These are phyloP conservation scores for Eriocheir sinensis DNA, from an alignment of 1,140 invertebrate genomes.

Conservation along the genomic window DNA sequence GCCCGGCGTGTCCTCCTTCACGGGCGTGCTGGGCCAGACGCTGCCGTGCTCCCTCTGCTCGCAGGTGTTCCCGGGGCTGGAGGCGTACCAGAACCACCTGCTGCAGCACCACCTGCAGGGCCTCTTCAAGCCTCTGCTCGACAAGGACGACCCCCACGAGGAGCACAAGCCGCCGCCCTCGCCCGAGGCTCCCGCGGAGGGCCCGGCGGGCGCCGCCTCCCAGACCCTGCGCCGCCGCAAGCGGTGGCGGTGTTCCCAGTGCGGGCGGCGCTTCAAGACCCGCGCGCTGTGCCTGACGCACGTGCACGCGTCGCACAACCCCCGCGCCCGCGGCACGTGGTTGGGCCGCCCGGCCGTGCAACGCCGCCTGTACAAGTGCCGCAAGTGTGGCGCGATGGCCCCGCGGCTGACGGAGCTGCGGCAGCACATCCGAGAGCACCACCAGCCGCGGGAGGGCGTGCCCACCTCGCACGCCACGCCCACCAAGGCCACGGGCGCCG, in stretches of 20 bases:
- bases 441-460: constrained; percentile 78
- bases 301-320: constrained; percentile 81
- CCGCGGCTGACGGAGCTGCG: constrained; percentile 86
- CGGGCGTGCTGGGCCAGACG: constrained; percentile 66
- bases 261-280: constrained; percentile 82
- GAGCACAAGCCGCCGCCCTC: constrained; percentile 28
- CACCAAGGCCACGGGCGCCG: constrained; percentile 80
- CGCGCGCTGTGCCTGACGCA: constrained; percentile 81
- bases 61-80: constrained; percentile 84
- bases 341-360: constrained; percentile 63
- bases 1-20: constrained; percentile 57
- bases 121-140: constrained; percentile 81
- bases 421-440: constrained; percentile 85
- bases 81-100: constrained; percentile 85
- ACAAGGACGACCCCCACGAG: constrained; percentile 56
- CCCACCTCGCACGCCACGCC: constrained; percentile 81
- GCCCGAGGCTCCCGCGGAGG: constrained; percentile 23
- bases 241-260: constrained; percentile 82
- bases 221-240: constrained; percentile 59
- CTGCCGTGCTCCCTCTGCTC: constrained; percentile 86
- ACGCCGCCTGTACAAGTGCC: constrained; percentile 83
- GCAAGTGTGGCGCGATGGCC: constrained; percentile 87
- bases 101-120: constrained; percentile 85
- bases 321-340: constrained; percentile 65
- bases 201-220: background rate